Evolutionary conservation across 92 coral and sea anemone genomes (phyloP).

Genomic region (Pocillopora grandis): DNA sequence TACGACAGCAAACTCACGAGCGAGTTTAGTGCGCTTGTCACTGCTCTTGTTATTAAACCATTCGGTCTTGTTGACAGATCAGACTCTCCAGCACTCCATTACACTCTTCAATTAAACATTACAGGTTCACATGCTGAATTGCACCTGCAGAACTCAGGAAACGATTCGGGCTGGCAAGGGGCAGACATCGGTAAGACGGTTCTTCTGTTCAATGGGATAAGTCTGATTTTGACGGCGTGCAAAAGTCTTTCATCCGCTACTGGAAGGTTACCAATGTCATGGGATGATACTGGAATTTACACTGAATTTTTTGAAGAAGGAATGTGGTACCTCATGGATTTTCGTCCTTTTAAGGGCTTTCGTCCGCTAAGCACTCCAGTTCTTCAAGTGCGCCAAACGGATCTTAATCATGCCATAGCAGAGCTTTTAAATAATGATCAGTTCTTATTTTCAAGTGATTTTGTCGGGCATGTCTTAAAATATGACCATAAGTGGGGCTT

Average conservation of each 20-base stretch:
- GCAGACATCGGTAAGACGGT: conserved; percentile 82
- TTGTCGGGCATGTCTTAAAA: conserved; percentile 57
- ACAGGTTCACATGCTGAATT: conserved; percentile 19
- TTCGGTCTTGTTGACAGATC: conserved; percentile 40
- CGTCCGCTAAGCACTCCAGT: conserved; percentile 26
- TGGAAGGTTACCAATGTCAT: conserved; percentile 44
- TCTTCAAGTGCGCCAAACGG: conserved; percentile 26
- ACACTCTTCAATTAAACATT: conserved; percentile 21
- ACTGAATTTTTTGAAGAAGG: conserved; percentile 51
- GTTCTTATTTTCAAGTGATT: conserved; percentile 40
- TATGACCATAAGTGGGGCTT: conserved; percentile 34
- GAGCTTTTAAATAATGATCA: conserved; percentile 7
- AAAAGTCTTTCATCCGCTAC: conserved; percentile 47
- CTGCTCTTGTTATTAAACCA: conserved; percentile 54
- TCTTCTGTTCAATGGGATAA: conserved; percentile 66
- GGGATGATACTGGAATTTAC: conserved; percentile 38
- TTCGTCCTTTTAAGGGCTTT: conserved; percentile 59
- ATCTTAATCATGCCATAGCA: conserved; percentile 14
- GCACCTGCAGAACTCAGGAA: conserved; percentile 5
- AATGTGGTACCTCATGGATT: conserved; percentile 79
- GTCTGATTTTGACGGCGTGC: conserved; percentile 59
- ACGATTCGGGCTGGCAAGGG: conserved; percentile 63
- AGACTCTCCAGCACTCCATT: conserved; percentile 52
- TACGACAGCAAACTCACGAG: conserved; percentile 15
- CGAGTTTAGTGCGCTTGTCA: conserved; percentile 57